Evolutionary conservation across 2,113 vertebrate genomes (phyloP), one percentile per base, ranked within the genome.

Genomic region (Gnathonemus longibarbis): DNA sequence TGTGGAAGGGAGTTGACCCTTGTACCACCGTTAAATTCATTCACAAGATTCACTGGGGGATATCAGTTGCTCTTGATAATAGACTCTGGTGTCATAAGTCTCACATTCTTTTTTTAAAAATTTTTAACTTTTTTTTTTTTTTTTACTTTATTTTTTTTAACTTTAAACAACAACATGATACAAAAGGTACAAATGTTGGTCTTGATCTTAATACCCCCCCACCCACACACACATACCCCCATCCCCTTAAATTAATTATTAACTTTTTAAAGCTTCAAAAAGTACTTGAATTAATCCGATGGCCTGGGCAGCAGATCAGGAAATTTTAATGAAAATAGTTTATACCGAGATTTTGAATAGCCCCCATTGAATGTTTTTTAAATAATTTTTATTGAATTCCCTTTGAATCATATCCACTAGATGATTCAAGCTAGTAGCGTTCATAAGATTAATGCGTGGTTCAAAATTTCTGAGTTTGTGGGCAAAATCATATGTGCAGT

Each of bases 1-100:
- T 93, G 92, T 95, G 94, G 94, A 94, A 94, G 90, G 80, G 91
- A 92, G 93, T 91, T 92, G 91, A 94, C 90, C 92, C 91, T 94
- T 84, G 91, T 91, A 87, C 88, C 90, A 56, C 74, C 90, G 88
- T 83, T 90, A 92, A 92, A 84, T 84, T 90, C 88, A 90, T 89
- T 90, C 90, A 66, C 89, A 53, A 56, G 89, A 83, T 89, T 88
- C 58, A 91, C 91, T 56, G 0, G 91, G 87, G 74, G 90, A 90
- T 91, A 93, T 91, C 93, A 93, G 91, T 89, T 52, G 88, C 91
- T 93, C 89, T 90, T 89, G 52, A 91, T 94, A 95, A 95, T 94
- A 92, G 93, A 92, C 89, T 21, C 9, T 46, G n/a, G 91, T 94
- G 93, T 95, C 91, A 27, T 62, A 91, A 74, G 90, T 94, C 93